phyloP scores from a whole-genome alignment of 2,888 invertebrate genomes.

The Leptinotarsa tumamoca region DNA sequence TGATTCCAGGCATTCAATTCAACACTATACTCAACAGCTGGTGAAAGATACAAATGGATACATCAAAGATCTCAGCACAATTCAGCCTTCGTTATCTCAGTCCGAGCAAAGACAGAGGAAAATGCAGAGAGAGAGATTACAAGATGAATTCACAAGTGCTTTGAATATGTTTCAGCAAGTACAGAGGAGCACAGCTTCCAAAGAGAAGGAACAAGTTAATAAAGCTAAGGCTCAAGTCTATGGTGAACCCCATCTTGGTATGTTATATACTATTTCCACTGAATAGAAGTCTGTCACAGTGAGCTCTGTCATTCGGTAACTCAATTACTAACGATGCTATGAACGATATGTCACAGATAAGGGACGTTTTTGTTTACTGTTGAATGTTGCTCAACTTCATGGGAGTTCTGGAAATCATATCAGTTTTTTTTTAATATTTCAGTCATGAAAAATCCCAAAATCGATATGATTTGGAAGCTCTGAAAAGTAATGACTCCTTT shows the following conservation, averaged over 20 bases:
- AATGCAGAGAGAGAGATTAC: constrained; percentile 88
- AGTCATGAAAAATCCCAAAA: too few relatives aligned
- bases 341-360: too few relatives aligned
- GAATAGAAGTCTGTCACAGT: background rate
- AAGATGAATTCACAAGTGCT: constrained; percentile 91
- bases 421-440: too few relatives aligned
- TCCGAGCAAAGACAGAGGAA: constrained; percentile 85
- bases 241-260: constrained; percentile 72
- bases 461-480: too few relatives aligned
- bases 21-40: constrained; percentile 94
- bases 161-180: constrained; percentile 90
- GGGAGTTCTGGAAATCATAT: too few relatives aligned
- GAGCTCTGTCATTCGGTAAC: background rate
- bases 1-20: constrained; percentile 85
- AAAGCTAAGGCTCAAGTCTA: constrained; percentile 77
- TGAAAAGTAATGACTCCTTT: too few relatives aligned
- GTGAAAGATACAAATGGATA: constrained; percentile 92
- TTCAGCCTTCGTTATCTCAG: constrained; percentile 70
- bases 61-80: constrained; percentile 83
- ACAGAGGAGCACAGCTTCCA: constrained; percentile 88
- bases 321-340: too few relatives aligned
- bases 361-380: too few relatives aligned
- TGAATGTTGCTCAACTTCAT: too few relatives aligned
- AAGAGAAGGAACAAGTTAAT: constrained; percentile 90
- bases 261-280: constrained; percentile 48